Evolutionary conservation across 2,113 vertebrate genomes (phyloP).

Genomic region (Solea solea): DNA sequence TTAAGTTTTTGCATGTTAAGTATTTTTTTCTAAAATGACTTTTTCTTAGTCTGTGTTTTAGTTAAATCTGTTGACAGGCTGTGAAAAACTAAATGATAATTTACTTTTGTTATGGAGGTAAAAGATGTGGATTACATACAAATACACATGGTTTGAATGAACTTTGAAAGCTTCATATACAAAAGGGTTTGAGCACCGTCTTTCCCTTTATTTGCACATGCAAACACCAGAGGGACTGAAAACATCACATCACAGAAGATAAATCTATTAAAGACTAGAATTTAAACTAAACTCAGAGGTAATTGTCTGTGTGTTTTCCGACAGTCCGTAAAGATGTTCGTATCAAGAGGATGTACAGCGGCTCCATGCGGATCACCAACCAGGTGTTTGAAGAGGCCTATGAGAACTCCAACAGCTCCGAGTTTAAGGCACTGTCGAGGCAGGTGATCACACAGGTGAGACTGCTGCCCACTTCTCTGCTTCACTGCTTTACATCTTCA

Average conservation of each 20-base stretch:
- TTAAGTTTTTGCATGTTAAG: no score
- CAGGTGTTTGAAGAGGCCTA: constrained; percentile 71
- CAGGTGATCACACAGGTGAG: constrained; percentile 75
- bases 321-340: constrained; percentile 71
- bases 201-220: constrained; percentile 10
- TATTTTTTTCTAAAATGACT: no score
- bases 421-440: constrained; percentile 73
- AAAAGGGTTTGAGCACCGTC: not conserved
- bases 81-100: no score
- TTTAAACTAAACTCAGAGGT: not conserved
- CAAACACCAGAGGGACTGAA: not conserved
- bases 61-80: no score
- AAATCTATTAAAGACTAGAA: not conserved
- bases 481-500: not conserved
- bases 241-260: not conserved
- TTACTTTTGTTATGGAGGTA: no score
- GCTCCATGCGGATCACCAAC: constrained; percentile 80
- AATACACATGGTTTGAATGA: no score
- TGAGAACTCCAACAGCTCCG: constrained; percentile 65
- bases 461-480: not conserved
- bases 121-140: not conserved
- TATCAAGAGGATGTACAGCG: constrained; percentile 77
- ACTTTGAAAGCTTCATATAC: no score
- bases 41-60: no score
- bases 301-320: constrained; percentile 16